A percentile compares a stretch with the other conserved stretches of the same genome.
Conservation (phyloP, 2,888 invertebrate genomes). For the Nomada lathburiana region DNA sequence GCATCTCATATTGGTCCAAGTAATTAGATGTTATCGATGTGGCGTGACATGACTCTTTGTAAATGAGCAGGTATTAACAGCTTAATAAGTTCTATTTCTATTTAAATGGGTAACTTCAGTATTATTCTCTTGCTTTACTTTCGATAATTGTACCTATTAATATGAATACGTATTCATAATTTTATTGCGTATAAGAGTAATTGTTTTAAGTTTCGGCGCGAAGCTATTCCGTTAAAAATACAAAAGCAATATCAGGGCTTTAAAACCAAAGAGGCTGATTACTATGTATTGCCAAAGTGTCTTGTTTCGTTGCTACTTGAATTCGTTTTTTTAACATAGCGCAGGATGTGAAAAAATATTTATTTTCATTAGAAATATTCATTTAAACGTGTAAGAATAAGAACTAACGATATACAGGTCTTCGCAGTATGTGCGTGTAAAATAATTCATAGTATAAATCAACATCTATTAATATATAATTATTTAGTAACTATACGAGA, state of each 20-base stretch:
- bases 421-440: constrained; percentile 78
- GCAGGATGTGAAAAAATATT: constrained; percentile 72
- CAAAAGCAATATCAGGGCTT: constrained; percentile 77
- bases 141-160: constrained; percentile 12
- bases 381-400: constrained; percentile 65
- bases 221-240: constrained; percentile 57
- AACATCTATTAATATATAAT: constrained; percentile 76
- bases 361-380: constrained; percentile 66
- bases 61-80: constrained; percentile 48
- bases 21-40: constrained; percentile 36
- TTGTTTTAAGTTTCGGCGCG: constrained; percentile 35
- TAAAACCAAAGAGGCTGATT: constrained; percentile 83
- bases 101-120: constrained; percentile 22
- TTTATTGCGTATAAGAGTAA: constrained; percentile 30
- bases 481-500: constrained; percentile 75
- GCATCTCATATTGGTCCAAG: constrained; percentile 57
- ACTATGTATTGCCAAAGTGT: constrained; percentile 82
- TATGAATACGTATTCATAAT: constrained; percentile 3
- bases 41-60: constrained; percentile 52
- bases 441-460: constrained; percentile 80
- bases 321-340: constrained; percentile 72
- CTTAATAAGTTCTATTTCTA: constrained; percentile 45
- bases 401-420: constrained; percentile 70
- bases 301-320: constrained; percentile 76
- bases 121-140: constrained; percentile 32